Percentiles rank a stretch among this genome's conserved stretches.
These are phyloP conservation scores for Eonycteris spelaea DNA, from an alignment of 2,113 vertebrate genomes.

Conservation along the genomic window DNA sequence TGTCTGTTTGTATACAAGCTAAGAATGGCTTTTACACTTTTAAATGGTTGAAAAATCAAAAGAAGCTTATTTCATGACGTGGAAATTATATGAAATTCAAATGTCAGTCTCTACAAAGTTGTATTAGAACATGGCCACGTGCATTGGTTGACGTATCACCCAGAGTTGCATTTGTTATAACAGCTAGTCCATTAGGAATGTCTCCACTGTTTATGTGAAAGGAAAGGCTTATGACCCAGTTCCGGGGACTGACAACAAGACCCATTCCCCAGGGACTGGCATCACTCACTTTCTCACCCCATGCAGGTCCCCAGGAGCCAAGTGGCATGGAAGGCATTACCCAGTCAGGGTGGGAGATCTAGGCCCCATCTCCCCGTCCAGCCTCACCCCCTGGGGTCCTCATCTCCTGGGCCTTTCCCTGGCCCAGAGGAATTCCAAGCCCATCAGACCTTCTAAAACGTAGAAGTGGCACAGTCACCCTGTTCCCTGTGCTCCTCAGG, in stretches of 20 bases:
- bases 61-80: neutral
- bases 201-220: neutral
- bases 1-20: neutral
- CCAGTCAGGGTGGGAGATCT: neutral
- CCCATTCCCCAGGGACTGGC: neutral
- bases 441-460: neutral
- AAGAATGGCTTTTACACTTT: neutral
- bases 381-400: neutral
- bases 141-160: accelerated
- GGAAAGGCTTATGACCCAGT: neutral
- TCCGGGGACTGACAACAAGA: neutral
- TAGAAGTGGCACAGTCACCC: neutral
- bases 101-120: neutral
- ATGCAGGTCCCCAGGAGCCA: neutral
- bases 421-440: neutral
- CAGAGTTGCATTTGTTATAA: neutral
- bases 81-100: neutral
- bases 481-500: accelerated
- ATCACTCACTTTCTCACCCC: neutral
- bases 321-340: neutral
- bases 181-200: neutral
- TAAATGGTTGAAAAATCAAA: neutral
- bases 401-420: neutral
- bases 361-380: neutral
- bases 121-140: neutral